phyloP scores from a whole-genome alignment of 2,113 vertebrate species.

The Climacteris rufus region DNA sequence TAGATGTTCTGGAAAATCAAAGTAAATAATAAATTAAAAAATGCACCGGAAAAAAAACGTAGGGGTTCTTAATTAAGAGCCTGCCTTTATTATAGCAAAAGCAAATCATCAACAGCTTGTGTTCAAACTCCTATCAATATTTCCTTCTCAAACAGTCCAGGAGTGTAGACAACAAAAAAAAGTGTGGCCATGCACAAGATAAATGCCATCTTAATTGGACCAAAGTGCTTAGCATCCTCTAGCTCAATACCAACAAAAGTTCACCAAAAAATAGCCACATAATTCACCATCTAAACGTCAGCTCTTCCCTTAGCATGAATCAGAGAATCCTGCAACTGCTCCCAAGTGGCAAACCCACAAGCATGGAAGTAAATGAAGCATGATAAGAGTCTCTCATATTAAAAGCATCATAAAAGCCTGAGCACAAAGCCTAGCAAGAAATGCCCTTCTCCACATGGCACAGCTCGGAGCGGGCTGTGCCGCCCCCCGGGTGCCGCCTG shows the following conservation, averaged over 20 bases:
- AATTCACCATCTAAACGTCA: neutral
- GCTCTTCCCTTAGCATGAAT: neutral
- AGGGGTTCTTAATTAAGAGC: neutral
- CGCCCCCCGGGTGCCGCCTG: neutral
- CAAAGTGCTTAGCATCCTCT: neutral
- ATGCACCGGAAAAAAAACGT: neutral
- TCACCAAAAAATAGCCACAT: constrained; percentile 12
- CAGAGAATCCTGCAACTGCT: neutral
- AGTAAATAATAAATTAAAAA: neutral
- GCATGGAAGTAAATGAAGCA: constrained; percentile 23
- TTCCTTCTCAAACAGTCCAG: neutral
- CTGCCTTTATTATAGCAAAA: neutral
- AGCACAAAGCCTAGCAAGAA: constrained; percentile 40
- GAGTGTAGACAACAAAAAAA: neutral
- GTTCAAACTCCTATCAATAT: neutral
- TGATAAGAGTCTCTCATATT: constrained; percentile 41
- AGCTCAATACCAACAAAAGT: neutral
- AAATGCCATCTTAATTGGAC: neutral
- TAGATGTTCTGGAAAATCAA: neutral
- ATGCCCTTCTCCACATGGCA: neutral
- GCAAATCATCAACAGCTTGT: neutral
- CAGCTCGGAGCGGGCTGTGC: neutral
- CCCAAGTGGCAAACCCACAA: constrained; percentile 54
- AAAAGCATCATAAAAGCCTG: constrained; percentile 24
- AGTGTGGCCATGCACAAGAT: neutral